Base-by-base conservation (phyloP, 1,140 invertebrate genomes). In the Parasteatoda tepidariorum region DNA sequence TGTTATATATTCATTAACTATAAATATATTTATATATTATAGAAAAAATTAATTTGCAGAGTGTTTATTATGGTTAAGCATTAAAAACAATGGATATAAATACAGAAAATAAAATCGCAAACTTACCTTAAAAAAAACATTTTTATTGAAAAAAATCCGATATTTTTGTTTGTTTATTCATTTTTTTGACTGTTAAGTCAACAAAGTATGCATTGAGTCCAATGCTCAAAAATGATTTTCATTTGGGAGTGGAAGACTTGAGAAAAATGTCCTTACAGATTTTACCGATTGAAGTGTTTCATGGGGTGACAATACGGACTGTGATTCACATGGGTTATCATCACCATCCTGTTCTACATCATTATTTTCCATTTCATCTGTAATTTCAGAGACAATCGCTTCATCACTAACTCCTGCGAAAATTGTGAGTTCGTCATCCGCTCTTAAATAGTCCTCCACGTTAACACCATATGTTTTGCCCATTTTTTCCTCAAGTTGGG, bases 181-280 rank as follows among this genome's bases (percentile, higher is more conserved):
- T 59, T 59, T 59, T 59, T 59, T 59, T 59, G 24, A 59, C 57
- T 59, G 57, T 59, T 59, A 59, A 59, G 57, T 59, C 18, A 59
- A 59, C 24, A 59, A 18, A 3, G 57, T 59, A 59, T 59, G 57
- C 57, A 59, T 59, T 59, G 57, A 59, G 57, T 59, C 57, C 24
- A 59, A 22, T 59, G 57, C 57, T 22, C 57, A 22, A 24, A 59
- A 59, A 59, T 59, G 9, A 22, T 59, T 22, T 59, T 59, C 57
- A 59, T 13, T 59, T 59, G 18, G n/a, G 18, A 9, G 24, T 22
- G 57, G 57, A 59, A 59, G 57, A 9, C 57, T 59, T 59, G 57
- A 59, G 24, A 59, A 59, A 59, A 59, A 59, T 59, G 57, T 59
- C 57, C 57, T 18, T 59, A 59, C 18, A 59, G 57, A 59, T 22